These are phyloP conservation scores for Drosophila navojoa DNA, from an alignment of 1,140 invertebrate species.

Conservation along the genomic window DNA sequence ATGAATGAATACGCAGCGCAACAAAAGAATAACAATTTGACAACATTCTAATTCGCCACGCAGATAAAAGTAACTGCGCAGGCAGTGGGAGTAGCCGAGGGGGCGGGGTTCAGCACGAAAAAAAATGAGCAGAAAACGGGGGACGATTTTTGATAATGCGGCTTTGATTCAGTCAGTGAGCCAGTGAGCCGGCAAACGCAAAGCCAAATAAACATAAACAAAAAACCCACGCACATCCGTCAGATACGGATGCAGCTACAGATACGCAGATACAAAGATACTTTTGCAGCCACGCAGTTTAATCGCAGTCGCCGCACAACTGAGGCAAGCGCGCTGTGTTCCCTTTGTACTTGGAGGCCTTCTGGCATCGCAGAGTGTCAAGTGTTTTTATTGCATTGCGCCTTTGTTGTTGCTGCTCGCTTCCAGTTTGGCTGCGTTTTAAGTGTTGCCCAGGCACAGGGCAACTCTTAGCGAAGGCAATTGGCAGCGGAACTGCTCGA, in stretches of 20 bases:
- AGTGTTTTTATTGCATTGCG: constrained; percentile 70
- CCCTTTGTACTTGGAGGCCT: constrained; percentile 4
- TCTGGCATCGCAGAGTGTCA: constrained; percentile 60
- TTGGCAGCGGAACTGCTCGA: not conserved
- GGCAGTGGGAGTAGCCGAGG: constrained; percentile 1
- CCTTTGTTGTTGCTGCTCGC: constrained; percentile 40
- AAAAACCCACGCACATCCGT: constrained; percentile 54
- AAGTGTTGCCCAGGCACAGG: constrained; percentile 50
- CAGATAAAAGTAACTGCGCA: constrained; percentile 78
- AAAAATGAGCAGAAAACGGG: not conserved
- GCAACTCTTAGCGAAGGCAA: constrained; percentile 21
- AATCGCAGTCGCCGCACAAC: not conserved
- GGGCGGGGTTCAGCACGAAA: not conserved
- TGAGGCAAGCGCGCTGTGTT: too few species aligned
- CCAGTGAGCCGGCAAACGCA: constrained; percentile 77
- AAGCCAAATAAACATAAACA: constrained; percentile 81
- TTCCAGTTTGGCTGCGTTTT: constrained; percentile 44
- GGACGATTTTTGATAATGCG: constrained; percentile 43
- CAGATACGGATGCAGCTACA: constrained; percentile 43
- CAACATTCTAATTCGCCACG: constrained; percentile 83
- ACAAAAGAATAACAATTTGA: constrained; percentile 83
- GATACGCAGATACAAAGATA: constrained; percentile 30
- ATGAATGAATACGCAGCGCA: constrained; percentile 81
- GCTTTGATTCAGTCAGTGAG: constrained; percentile 59
- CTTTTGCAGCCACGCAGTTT: not conserved